These are phyloP conservation scores for Temnothorax ravouxi DNA, from an alignment of 2,888 invertebrate species.

Conservation along the genomic window DNA sequence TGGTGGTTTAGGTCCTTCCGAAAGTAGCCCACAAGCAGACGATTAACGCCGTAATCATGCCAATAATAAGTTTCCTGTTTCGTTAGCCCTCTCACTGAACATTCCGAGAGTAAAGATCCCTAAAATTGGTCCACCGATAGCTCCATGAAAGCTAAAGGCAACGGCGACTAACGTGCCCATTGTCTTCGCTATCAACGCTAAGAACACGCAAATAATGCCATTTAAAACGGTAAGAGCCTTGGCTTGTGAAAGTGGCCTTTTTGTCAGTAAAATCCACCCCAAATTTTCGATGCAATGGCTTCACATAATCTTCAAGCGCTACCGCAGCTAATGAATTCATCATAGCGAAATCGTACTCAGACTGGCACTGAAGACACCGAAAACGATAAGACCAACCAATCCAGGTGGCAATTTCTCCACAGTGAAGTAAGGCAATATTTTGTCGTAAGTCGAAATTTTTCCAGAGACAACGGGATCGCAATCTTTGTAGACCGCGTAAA, in stretches of 20 bases:
- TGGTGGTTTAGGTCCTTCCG: conserved; percentile 76
- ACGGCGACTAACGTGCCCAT: conserved; percentile 86
- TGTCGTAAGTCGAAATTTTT: conserved; percentile 90
- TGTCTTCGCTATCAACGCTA: conserved; percentile 79
- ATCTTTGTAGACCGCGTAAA: conserved; percentile 93
- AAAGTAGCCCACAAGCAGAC: conserved; percentile 76
- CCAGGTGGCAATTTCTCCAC: conserved; percentile 88
- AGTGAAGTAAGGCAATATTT: conserved; percentile 92
- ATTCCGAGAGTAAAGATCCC: conserved; percentile 96
- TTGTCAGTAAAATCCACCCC: conserved; percentile 88
- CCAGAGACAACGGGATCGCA: conserved; percentile 93
- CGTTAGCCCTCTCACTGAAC: conserved; percentile 94
- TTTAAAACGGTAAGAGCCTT: conserved; percentile 78
- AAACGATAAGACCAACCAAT: conserved; percentile 84
- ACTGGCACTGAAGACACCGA: conserved; percentile 95
- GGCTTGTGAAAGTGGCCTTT: conserved; percentile 90
- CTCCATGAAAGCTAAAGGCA: conserved; percentile 93
- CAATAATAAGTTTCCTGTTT: conserved; percentile 80
- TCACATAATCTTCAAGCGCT: conserved; percentile 95
- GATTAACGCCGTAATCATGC: conserved; percentile 72
- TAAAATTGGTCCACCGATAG: conserved; percentile 94
- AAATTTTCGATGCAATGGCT: conserved; percentile 82
- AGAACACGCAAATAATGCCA: conserved; percentile 75
- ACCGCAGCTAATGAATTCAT: conserved; percentile 97
- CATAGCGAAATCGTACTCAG: conserved; percentile 96